Percentiles rank a stretch among this genome's conserved stretches.
Evolutionary conservation across 1,140 invertebrate genomes (phyloP).

Genomic region (Bombus ignitus): DNA sequence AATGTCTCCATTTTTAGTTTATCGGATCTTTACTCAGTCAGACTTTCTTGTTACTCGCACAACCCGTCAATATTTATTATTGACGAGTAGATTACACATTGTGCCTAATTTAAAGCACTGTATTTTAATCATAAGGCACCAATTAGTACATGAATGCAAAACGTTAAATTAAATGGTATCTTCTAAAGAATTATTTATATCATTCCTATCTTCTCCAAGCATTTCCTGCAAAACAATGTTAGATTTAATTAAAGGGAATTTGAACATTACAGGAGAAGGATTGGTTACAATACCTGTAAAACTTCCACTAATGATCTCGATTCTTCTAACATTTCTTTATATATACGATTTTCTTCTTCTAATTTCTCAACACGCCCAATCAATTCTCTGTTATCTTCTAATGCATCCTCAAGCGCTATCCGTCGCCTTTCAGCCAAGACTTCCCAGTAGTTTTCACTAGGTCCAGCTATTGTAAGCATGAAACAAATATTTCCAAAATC

Average conservation of each 20-base stretch:
- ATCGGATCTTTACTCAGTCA: not conserved
- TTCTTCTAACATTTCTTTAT: slow-evolving; percentile 87
- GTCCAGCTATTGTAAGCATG: slow-evolving; percentile 74
- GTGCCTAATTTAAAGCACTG: not conserved
- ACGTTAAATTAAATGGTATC: slow-evolving; percentile 70
- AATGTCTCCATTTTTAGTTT: not conserved
- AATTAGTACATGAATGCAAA: not conserved
- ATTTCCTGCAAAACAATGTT: slow-evolving; percentile 74
- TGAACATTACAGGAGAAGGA: not conserved
- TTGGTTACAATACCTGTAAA: slow-evolving; percentile 84
- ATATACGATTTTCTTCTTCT: slow-evolving; percentile 85
- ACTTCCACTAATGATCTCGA: slow-evolving; percentile 86
- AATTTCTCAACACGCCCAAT: slow-evolving; percentile 81
- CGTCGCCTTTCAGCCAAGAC: slow-evolving; percentile 86
- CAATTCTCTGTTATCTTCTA: slow-evolving; percentile 86
- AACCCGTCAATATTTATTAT: not conserved
- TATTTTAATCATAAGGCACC: slow-evolving; percentile 10
- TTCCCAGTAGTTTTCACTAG: slow-evolving; percentile 88
- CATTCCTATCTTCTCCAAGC: slow-evolving; percentile 77
- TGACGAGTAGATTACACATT: not conserved
- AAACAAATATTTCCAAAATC: slow-evolving; percentile 5
- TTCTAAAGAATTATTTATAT: slow-evolving; percentile 79
- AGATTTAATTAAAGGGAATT: slow-evolving; percentile 26
- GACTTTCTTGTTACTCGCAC: slow-evolving; percentile 2
- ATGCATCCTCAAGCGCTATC: slow-evolving; percentile 85